A percentile compares a stretch with the other conserved stretches of the same genome.
phyloP scores from a whole-genome alignment of 2,113 vertebrate genomes.

The Struthidea cinerea region DNA sequence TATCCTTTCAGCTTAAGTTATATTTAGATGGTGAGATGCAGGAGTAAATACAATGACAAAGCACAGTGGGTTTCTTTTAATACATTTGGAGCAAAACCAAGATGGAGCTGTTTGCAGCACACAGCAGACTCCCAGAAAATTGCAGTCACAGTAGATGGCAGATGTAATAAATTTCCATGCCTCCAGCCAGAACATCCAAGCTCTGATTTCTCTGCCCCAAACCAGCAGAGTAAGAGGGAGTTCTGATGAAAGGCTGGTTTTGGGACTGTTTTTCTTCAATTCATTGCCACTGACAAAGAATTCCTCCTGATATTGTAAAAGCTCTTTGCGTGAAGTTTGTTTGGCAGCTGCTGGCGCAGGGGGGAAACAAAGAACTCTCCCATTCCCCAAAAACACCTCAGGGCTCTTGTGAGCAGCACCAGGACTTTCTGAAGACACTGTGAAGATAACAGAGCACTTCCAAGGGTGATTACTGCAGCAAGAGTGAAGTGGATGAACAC shows the following conservation, averaged over 20 bases:
- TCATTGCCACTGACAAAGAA: background rate
- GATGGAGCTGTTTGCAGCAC: constrained; percentile 42
- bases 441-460: background rate
- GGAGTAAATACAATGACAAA: constrained; percentile 26
- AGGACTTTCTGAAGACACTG: background rate
- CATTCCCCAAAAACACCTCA: background rate
- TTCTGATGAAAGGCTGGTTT: background rate
- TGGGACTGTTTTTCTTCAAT: background rate
- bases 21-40: constrained; percentile 26
- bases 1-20: constrained; percentile 39
- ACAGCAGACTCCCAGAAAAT: constrained; percentile 44
- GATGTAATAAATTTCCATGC: constrained; percentile 41
- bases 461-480: background rate
- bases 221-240: background rate
- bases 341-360: background rate
- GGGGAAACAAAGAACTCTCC: background rate
- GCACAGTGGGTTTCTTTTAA: constrained; percentile 38
- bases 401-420: background rate
- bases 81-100: constrained; percentile 27
- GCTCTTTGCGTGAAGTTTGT: background rate
- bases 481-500: background rate
- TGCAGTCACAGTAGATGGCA: background rate
- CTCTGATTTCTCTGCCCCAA: background rate
- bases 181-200: background rate
- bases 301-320: background rate